phyloP scores from a whole-genome alignment of 2,797 vertebrate genomes.

The Sitta carolinensis region DNA sequence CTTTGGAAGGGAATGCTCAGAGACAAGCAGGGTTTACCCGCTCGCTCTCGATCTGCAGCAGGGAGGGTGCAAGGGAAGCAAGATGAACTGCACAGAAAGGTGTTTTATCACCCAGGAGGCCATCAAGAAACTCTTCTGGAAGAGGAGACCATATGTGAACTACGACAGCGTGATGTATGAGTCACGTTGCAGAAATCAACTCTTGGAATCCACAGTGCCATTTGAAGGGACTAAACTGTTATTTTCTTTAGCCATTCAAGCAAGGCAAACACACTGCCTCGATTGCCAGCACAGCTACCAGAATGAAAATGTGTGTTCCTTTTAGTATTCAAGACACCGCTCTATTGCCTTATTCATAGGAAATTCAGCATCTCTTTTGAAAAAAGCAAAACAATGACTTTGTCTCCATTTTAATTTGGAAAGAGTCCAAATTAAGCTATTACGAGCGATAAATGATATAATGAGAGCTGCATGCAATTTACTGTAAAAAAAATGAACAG shows the following conservation, averaged over 20 bases:
- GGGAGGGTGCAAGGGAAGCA: background rate
- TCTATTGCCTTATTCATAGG: conserved; percentile 34
- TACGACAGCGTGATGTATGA: background rate
- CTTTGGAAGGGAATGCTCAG: background rate
- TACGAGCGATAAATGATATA: conserved; percentile 46
- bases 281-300: conserved; percentile 27
- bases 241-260: conserved; percentile 53
- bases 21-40: background rate
- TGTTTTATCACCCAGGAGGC: conserved; percentile 14
- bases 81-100: background rate
- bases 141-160: background rate
- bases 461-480: conserved; percentile 35
- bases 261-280: conserved; percentile 8
- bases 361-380: conserved; percentile 55
- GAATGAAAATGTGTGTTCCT: conserved; percentile 21
- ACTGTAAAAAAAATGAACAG: conserved; percentile 29
- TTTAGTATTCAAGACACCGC: conserved; percentile 53
- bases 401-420: conserved; percentile 67
- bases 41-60: background rate
- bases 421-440: conserved; percentile 62
- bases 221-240: conserved; percentile 50
- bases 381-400: conserved; percentile 56
- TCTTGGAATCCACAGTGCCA: conserved; percentile 31
- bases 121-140: background rate
- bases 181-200: conserved; percentile 30